Conservation (phyloP, 2,888 invertebrate genomes). For the Pemphredon lugubris region DNA sequence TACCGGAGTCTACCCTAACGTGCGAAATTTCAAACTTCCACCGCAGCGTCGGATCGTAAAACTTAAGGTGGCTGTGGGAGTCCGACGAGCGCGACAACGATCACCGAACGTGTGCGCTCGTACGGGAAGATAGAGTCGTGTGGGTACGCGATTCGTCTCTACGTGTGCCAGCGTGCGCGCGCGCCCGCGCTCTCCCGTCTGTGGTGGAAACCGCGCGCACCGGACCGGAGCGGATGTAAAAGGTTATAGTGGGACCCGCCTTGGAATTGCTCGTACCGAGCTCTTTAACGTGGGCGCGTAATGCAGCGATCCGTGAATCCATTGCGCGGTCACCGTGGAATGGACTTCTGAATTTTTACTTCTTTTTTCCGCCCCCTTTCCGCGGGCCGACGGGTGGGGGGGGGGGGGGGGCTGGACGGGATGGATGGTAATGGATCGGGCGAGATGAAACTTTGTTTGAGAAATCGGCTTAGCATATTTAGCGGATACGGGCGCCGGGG, state of each 20-base stretch:
- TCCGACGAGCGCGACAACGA: slow-evolving; percentile 60
- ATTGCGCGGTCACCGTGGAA: slow-evolving; percentile 54
- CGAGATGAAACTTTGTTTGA: slow-evolving; percentile 14
- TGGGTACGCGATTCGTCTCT: too few relatives aligned
- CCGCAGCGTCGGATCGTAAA: slow-evolving; percentile 71
- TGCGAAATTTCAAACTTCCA: slow-evolving; percentile 73
- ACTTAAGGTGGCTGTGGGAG: slow-evolving; percentile 67
- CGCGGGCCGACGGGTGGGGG: not conserved
- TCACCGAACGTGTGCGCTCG: slow-evolving; percentile 38
- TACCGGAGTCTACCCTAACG: slow-evolving; percentile 61
- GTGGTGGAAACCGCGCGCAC: slow-evolving; percentile 43
- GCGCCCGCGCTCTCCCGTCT: slow-evolving; percentile 24
- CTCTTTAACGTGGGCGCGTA: slow-evolving; percentile 58
- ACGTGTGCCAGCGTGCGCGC: slow-evolving; percentile 10
- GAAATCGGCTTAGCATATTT: slow-evolving; percentile 3
- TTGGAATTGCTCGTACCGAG: slow-evolving; percentile 57
- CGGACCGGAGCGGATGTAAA: slow-evolving; percentile 60
- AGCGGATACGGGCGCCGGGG: too few relatives aligned
- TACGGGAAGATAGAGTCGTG: not conserved
- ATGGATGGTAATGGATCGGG: slow-evolving; percentile 1
- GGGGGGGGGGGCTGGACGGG: not conserved
- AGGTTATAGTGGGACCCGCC: slow-evolving; percentile 64
- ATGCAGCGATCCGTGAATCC: slow-evolving; percentile 57
- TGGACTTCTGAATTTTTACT: slow-evolving; percentile 36
- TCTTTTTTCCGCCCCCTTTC: slow-evolving; percentile 6